Base-by-base conservation (phyloP, 2,888 invertebrate species). In the Lydus trimaculatus region DNA sequence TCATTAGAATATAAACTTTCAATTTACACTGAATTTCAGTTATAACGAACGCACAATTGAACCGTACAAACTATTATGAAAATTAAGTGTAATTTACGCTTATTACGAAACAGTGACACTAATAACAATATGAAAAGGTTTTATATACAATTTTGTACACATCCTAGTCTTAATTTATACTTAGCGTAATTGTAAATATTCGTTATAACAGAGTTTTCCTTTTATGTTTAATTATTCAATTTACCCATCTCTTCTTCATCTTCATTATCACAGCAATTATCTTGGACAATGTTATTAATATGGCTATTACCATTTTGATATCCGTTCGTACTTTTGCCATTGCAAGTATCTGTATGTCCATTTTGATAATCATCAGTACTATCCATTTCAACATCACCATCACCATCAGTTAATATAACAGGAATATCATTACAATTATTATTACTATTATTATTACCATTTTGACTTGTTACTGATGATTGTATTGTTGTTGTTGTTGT, bases 191-290 rank as follows among this genome's bases (percentile, higher is more conserved):
- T n/a, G n/a, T n/a, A 33, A 33, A 33, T 5, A 33, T 33, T 7
- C 4, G 11, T 33, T 33, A 33, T 11, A 33, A 33, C 33, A 2
- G 28, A 28, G n/a, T n/a, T n/a, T 28, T 28, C 4, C 28, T 28
- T 28, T 4, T 3, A 28, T 28, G 4, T 3, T 28, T 28, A 28
- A 28, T 28, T 28, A 28, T 28, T 28, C 28, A 28, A 28, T 28
- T 86, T 87, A 94, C 94, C 94, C 91, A 91, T 89, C 83, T 90
- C 91, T 84, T 90, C 91, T 84, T 90, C 90, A 82, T 90, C 90
- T 76, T 91, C 90, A 84, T 91, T 89, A 84, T 92, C 89, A 85
- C 91, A 90, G 85, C 90, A 89, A 78, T 86, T 72, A 67, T 73
- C 70, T 72, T 75, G 73, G 70, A 76, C 58, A 73, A 73, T 76